Evolutionary conservation across 2,113 vertebrate species (phyloP), one percentile per base, ranked within the genome.

Genomic region (Xiphorhynchus elegans): DNA sequence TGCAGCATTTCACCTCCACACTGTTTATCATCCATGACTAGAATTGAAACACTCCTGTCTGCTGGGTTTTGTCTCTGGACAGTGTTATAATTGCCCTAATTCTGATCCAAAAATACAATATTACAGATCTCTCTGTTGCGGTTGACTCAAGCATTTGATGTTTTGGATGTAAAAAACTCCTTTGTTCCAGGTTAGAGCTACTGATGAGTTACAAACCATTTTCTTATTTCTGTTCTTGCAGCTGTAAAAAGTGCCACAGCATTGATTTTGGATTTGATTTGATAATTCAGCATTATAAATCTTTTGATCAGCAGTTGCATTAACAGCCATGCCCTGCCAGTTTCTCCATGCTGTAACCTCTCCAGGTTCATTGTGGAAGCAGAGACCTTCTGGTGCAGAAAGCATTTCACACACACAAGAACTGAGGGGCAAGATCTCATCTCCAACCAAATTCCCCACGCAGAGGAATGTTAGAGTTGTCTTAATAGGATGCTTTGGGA

Each of bases 1-100:
- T 94, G 90, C 95, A 96, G 74, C 47, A 14, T 84, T 96, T 96
- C 84, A 96, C 94, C 95, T 96, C 83, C 46, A 3, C 66, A 7
- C 69, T 90, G 73, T 93, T 97, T 93, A 78, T 96, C 62, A 77
- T 87, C 90, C 91, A 89, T 81, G 91, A 90, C 88, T 84, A 74
- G 74, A 96, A 85, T 64, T 87, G 88, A 95, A 97, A 93, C 44
- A 95, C 59, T n/a, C 40, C 59, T 84, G 62, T 59, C 0, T 1
- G 40, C 56, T 77, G 63, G 4, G 58, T 93, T 91, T 86, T 95
- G 60, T 77, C 73, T 88, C n/a, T 59, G 85, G 86, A 49, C 67
- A 40, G 19, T 88, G 84, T 29, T 86, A 19, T 88, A 92, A 85
- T 77, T 92, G 35, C 70, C 55, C 53, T 77, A 93, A 84, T 90